Evolutionary conservation across 2,888 invertebrate species (phyloP), one percentile per base, ranked within the genome.

Genomic region (Smittia sp.): DNA sequence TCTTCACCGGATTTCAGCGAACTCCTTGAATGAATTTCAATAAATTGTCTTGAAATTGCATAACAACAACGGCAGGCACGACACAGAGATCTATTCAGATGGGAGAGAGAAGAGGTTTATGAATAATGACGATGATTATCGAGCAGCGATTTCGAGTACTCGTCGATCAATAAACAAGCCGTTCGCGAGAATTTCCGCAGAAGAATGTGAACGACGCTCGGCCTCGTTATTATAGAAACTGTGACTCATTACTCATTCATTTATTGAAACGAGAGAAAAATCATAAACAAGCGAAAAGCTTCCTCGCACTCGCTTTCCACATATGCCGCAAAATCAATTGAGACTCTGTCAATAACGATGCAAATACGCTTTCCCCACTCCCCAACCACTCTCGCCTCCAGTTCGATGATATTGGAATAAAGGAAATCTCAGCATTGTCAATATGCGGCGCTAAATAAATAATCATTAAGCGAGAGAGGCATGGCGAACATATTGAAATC

Each of bases 161-260:
- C 15, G 2, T 46, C 46, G n/a, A 46, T 46, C 46, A 46, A 13
- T 46, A 46, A 46, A 46, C 46, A 46, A 46, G 6, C 32, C 32
- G 32, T 32, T 32, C 32, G 32, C 46, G 46, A 46, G 62, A 52
- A 62, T 62, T 62, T 62, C 62, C 62, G 11, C 62, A 20, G 62
- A 9, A 22, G 58, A 58, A 58, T 67, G 67, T 39, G 18, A 22
- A 39, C 46, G 68, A 68, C 68, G 67, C 67, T 65, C 27, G 13
- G 18, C 20, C 20, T 41, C 20, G 38, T 22, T 13, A 27, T 66
- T 25, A 58, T 15, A 24, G 27, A 67, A 41, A n/a, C 13, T 68
- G 41, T 68, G 41, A 68, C 68, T 68, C 68, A 68, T 68, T 46
- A 68, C 25, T 68, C 68, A 68, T 68, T 68, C 41, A 46, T 41